phyloP scores from a whole-genome alignment of 2,888 invertebrate genomes.

The Andrena dorsata region DNA sequence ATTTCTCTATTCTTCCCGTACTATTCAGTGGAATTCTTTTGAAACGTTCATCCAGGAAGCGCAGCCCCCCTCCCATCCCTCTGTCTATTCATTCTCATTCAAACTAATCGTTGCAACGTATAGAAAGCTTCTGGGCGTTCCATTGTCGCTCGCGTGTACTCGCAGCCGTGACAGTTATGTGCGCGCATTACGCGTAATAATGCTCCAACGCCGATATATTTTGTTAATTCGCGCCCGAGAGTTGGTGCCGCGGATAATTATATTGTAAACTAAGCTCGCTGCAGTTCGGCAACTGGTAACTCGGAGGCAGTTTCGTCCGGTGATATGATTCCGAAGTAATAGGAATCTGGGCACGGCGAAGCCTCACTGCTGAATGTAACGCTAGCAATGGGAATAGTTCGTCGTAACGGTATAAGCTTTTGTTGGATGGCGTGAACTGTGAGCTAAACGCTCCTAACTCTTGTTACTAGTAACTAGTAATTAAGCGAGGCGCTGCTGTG shows the following conservation, averaged over 20 bases:
- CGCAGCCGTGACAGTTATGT: not conserved
- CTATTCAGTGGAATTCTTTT: not conserved
- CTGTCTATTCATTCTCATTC: not conserved
- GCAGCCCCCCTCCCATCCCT: not conserved
- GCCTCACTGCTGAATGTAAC: constrained; percentile 65
- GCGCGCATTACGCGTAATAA: constrained; percentile 41
- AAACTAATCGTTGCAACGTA: not conserved
- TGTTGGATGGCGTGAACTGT: constrained; percentile 75
- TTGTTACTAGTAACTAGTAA: constrained; percentile 81
- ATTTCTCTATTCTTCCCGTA: not conserved
- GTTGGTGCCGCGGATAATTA: constrained; percentile 59
- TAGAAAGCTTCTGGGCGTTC: not conserved
- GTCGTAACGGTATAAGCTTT: constrained; percentile 74
- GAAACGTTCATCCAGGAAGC: not conserved
- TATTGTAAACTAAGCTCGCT: constrained; percentile 62
- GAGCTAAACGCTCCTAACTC: constrained; percentile 81
- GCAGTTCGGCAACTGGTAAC: constrained; percentile 60
- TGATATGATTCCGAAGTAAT: constrained; percentile 72
- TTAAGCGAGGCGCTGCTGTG: constrained; percentile 81
- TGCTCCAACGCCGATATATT: constrained; percentile 48
- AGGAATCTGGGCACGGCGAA: constrained; percentile 65
- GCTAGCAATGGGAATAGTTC: constrained; percentile 72
- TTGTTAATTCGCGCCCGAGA: constrained; percentile 52
- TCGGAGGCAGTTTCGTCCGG: constrained; percentile 59
- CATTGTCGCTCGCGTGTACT: not conserved